Percentiles rank a stretch among this genome's conserved stretches.
These are phyloP conservation scores for Spinus pinus DNA, from an alignment of 2,797 vertebrate genomes.

Conservation along the genomic window DNA sequence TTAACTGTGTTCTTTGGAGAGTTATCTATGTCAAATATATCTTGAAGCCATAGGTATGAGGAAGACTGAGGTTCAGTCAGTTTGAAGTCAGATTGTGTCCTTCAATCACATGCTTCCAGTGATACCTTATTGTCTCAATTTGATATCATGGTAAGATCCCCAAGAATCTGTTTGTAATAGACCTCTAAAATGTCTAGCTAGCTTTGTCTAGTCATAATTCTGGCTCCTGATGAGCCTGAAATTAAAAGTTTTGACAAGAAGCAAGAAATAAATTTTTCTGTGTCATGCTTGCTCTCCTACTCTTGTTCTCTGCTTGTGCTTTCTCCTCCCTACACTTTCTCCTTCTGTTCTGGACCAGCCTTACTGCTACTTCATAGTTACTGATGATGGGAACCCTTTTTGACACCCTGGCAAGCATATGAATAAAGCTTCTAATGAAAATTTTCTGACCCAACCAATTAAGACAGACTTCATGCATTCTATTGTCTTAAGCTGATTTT, in stretches of 20 bases:
- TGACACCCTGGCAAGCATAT: constrained; percentile 30
- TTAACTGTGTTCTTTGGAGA: not conserved
- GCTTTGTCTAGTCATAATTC: constrained; percentile 62
- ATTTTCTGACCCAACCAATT: not conserved
- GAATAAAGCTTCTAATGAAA: constrained; percentile 24
- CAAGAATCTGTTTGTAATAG: constrained; percentile 72
- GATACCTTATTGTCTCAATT: constrained; percentile 65
- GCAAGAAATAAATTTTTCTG: constrained; percentile 8
- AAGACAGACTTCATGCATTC: not conserved
- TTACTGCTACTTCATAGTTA: constrained; percentile 1
- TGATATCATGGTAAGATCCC: constrained; percentile 61
- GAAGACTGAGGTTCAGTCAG: constrained; percentile 12
- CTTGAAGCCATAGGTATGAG: constrained; percentile 22
- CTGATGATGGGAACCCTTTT: constrained; percentile 21
- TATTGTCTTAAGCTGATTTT: constrained; percentile 21
- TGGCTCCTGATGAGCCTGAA: constrained; percentile 68
- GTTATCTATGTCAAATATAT: constrained; percentile 1
- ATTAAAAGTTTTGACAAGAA: constrained; percentile 71
- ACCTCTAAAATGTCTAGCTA: constrained; percentile 58
- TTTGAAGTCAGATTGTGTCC: constrained; percentile 14
- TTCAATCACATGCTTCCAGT: constrained; percentile 53
- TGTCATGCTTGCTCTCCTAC: not conserved
- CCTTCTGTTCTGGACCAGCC: not conserved
- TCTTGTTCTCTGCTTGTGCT: not conserved
- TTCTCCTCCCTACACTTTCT: not conserved